Evolutionary conservation across 2,888 invertebrate genomes (phyloP).

Genomic region (Aethes cnicana): DNA sequence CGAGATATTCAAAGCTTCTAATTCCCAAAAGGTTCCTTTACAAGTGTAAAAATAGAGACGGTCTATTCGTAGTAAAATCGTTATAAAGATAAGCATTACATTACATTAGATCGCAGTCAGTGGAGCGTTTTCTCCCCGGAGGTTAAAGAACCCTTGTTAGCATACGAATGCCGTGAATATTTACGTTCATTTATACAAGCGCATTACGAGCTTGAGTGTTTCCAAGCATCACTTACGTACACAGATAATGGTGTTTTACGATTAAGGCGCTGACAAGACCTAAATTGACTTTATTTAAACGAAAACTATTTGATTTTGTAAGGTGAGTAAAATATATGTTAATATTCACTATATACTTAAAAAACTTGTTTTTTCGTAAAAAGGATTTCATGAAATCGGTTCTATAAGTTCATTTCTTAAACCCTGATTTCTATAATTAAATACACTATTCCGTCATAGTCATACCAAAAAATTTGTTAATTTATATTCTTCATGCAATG

Average conservation of each 20-base stretch:
- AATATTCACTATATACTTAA: no score
- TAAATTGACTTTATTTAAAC: no score
- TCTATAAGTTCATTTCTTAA: no score
- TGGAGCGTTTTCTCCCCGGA: constrained; percentile 46
- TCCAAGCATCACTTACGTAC: constrained; percentile 12
- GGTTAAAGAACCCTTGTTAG: constrained; percentile 55
- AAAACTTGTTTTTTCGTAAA: no score
- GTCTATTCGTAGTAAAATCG: constrained; percentile 8
- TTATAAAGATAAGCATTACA: constrained; percentile 29
- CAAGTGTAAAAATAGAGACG: neutral
- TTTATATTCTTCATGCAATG: no score
- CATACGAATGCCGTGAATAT: constrained; percentile 45
- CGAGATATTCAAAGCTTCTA: neutral
- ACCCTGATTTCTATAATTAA: no score
- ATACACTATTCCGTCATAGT: no score
- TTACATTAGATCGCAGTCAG: constrained; percentile 39
- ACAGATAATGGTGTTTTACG: constrained; percentile 20
- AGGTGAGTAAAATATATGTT: no score
- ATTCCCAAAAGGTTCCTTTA: neutral
- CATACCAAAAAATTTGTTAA: no score
- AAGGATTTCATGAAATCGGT: no score
- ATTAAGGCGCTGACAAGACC: constrained; percentile 17
- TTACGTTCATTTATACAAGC: constrained; percentile 33
- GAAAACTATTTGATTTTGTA: no score
- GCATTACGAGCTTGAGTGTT: constrained; percentile 21